Evolutionary conservation across 2,888 invertebrate species (phyloP).

Genomic region (Camponotus fellah): DNA sequence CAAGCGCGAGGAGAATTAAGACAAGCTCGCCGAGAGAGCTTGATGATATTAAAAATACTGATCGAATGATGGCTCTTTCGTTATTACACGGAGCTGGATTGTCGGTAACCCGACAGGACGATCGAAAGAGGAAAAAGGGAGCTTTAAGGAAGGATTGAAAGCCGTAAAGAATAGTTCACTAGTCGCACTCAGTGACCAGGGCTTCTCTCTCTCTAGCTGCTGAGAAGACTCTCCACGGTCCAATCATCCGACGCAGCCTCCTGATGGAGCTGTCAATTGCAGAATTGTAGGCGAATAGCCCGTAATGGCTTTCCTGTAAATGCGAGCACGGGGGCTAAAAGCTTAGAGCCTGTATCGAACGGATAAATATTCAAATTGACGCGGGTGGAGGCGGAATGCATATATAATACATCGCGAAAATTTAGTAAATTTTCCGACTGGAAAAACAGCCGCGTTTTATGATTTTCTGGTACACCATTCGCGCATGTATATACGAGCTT

Average conservation of each 20-base stretch:
- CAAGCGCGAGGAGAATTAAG: neutral
- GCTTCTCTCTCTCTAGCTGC: conserved; percentile 65
- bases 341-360: conserved; percentile 68
- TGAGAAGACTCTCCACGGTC: conserved; percentile 69
- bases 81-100: neutral
- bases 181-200: conserved; percentile 56
- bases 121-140: neutral
- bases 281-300: conserved; percentile 72
- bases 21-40: neutral
- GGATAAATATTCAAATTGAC: conserved; percentile 73
- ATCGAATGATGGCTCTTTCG: conserved; percentile 22
- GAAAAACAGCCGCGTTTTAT: neutral
- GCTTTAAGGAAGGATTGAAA: conserved; percentile 47
- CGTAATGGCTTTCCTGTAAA: conserved; percentile 73
- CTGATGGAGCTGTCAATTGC: conserved; percentile 75
- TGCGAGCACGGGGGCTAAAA: conserved; percentile 56
- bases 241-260: conserved; percentile 67
- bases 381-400: neutral
- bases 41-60: conserved; percentile 21
- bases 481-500: neutral
- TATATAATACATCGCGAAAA: neutral
- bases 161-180: conserved; percentile 67
- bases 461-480: no score
- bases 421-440: conserved; percentile 27
- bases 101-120: conserved; percentile 30